Percentiles rank a stretch among this genome's conserved stretches.
Conservation (phyloP, 2,888 invertebrate genomes). For the Nomada lathburiana region DNA sequence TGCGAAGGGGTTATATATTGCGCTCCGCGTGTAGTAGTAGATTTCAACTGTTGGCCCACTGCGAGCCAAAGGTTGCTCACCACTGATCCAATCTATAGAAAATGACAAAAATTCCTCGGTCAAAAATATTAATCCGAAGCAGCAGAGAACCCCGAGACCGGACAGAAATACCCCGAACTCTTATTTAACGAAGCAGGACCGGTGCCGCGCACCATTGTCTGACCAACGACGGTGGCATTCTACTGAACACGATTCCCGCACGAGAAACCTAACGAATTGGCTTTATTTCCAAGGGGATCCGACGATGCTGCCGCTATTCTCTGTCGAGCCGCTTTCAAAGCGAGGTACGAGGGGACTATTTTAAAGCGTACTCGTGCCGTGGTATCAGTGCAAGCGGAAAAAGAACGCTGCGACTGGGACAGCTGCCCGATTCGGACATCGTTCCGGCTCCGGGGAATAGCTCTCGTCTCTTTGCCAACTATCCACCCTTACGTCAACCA, state of each 20-base stretch:
- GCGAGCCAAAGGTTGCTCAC: too few relatives aligned
- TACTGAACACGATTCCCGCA: constrained; percentile 37
- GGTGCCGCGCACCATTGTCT: constrained; percentile 16
- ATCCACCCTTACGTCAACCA: constrained; percentile 71
- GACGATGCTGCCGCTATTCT: constrained; percentile 39
- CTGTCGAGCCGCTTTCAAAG: constrained; percentile 36
- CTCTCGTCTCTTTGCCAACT: constrained; percentile 70
- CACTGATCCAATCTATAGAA: too few relatives aligned
- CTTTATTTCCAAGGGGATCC: constrained; percentile 75
- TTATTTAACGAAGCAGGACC: constrained; percentile 14
- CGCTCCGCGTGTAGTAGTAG: too few relatives aligned
- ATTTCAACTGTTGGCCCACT: too few relatives aligned
- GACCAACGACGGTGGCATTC: constrained; percentile 43
- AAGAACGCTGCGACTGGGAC: constrained; percentile 77
- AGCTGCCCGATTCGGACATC: constrained; percentile 80
- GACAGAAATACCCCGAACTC: neutral
- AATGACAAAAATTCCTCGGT: too few relatives aligned
- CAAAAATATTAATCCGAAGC: neutral
- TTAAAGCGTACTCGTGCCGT: constrained; percentile 73
- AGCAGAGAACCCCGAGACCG: neutral
- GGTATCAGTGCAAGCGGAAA: constrained; percentile 53
- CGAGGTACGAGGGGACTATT: constrained; percentile 67
- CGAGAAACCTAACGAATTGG: constrained; percentile 77
- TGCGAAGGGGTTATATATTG: too few relatives aligned
- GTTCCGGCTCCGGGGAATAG: constrained; percentile 79